A percentile compares a stretch with the other conserved stretches of the same genome.
These are phyloP conservation scores for Drosophila grimshawi DNA, from an alignment of 1,140 invertebrate genomes.

Conservation along the genomic window DNA sequence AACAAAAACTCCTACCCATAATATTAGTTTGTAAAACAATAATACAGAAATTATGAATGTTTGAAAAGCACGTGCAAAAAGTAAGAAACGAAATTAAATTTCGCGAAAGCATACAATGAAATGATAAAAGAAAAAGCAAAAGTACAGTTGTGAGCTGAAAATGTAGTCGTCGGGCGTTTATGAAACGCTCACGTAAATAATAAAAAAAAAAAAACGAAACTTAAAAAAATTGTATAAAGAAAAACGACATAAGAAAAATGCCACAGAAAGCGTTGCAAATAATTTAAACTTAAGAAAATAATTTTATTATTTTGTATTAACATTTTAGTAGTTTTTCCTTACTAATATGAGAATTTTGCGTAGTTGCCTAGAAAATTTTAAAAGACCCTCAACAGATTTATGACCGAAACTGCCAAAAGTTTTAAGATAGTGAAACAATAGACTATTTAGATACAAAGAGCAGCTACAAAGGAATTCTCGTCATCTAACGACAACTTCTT, in stretches of 20 bases:
- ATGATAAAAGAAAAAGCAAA: conserved; percentile 68
- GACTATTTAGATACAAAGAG: conserved; percentile 26
- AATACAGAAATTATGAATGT: conserved; percentile 51
- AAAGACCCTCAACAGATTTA: conserved; percentile 4
- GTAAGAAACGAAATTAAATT: conserved; percentile 58
- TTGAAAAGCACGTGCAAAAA: conserved; percentile 82
- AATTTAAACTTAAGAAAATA: conserved; percentile 69
- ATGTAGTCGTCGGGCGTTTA: conserved; percentile 42
- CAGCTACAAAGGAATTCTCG: conserved; percentile 82
- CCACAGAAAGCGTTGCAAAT: conserved; percentile 25
- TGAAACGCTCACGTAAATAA: conserved; percentile 47
- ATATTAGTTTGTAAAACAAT: conserved; percentile 53
- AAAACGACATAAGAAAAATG: conserved; percentile 44
- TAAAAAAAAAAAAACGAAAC: conserved; percentile 41
- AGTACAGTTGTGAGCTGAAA: conserved; percentile 72
- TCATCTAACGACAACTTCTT: conserved; percentile 85
- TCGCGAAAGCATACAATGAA: conserved; percentile 44
- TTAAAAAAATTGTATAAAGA: conserved; percentile 60
- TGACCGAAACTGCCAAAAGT: conserved; percentile 57
- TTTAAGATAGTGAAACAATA: conserved; percentile 18
- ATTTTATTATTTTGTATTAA: conserved; percentile 79
- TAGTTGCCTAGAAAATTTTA: conserved; percentile 55
- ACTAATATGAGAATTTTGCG: conserved; percentile 84
- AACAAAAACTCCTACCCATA: conserved; percentile 66
- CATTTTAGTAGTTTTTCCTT: conserved; percentile 63